Conservation (phyloP, 2,113 vertebrate genomes). For the Cranoglanis bouderius region DNA sequence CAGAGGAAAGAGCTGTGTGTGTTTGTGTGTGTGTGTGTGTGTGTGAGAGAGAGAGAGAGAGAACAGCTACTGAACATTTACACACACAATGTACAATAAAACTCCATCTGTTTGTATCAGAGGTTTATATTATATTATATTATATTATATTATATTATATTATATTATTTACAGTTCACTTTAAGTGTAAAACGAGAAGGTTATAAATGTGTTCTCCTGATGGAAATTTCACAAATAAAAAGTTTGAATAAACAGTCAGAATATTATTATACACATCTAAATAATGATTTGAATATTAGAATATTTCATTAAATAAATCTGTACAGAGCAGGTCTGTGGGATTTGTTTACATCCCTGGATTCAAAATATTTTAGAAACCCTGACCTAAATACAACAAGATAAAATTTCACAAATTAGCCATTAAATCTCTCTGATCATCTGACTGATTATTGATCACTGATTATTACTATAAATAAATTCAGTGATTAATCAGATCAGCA, state of each 20-base stretch:
- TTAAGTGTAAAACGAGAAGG: background rate
- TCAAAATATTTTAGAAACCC: background rate
- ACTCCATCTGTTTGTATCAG: background rate
- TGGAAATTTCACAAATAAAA: background rate
- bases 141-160: background rate
- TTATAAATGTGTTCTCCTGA: background rate
- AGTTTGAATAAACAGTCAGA: background rate
- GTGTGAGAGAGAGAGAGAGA: background rate
- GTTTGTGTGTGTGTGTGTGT: conserved; percentile 1
- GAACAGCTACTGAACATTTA: background rate
- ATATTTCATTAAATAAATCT: background rate
- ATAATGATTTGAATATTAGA: background rate
- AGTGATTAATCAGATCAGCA: background rate
- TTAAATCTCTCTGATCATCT: background rate
- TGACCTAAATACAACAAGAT: background rate
- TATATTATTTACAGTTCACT: background rate
- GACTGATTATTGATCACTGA: background rate
- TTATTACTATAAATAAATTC: background rate
- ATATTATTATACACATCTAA: background rate
- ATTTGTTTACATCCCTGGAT: background rate
- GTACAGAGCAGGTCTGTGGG: background rate
- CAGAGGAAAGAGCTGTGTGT: background rate
- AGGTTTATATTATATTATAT: background rate
- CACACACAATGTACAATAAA: background rate
- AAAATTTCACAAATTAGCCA: background rate